A percentile compares a stretch with the other conserved stretches of the same genome.
Conservation (phyloP, 2,113 vertebrate species). For the Aphelocoma coerulescens region DNA sequence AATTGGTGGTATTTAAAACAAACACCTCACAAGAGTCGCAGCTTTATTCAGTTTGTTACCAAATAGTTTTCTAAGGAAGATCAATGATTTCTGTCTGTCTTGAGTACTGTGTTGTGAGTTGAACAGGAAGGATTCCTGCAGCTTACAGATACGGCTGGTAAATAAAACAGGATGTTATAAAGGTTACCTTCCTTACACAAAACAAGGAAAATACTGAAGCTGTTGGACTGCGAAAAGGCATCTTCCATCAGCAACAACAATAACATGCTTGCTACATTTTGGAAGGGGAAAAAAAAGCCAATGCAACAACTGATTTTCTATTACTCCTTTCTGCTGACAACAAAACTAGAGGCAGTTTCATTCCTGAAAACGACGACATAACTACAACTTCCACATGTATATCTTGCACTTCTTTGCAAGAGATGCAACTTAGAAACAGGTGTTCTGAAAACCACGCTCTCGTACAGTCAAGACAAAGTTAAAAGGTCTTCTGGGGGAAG, state of each 20-base stretch:
- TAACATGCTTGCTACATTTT: not conserved
- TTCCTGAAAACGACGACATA: not conserved
- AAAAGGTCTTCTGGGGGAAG: not conserved
- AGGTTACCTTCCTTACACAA: not conserved
- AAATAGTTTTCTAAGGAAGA: not conserved
- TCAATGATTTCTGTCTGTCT: not conserved
- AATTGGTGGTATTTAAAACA: not conserved
- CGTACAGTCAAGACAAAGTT: not conserved
- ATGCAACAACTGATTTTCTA: not conserved
- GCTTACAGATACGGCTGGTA: not conserved
- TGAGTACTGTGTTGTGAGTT: not conserved
- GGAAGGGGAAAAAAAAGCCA: too few species aligned
- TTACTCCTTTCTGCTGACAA: not conserved
- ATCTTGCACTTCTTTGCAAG: not conserved
- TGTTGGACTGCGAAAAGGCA: not conserved
- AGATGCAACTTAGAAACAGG: not conserved
- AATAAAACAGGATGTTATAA: not conserved
- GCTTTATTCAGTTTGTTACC: not conserved
- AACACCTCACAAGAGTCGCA: not conserved
- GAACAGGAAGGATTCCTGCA: not conserved
- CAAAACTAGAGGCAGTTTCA: not conserved
- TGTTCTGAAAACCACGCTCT: not conserved
- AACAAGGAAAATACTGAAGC: not conserved
- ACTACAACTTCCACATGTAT: not conserved
- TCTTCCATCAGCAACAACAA: not conserved